phyloP scores from a whole-genome alignment of 2,888 invertebrate species.

The Xestia xanthographa region DNA sequence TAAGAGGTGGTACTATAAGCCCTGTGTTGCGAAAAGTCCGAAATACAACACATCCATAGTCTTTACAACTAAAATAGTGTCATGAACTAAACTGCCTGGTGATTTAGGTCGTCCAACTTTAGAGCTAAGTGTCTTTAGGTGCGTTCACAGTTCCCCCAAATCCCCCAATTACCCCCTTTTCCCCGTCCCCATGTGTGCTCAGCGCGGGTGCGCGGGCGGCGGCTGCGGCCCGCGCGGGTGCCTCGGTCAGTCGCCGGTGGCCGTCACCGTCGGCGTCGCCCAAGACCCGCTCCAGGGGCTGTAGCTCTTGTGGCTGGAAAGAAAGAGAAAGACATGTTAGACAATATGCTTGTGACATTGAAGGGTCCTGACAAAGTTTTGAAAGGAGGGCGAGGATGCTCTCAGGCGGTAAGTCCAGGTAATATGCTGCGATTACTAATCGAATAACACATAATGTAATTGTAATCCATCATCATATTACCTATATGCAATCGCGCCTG shows the following conservation, averaged over 20 bases:
- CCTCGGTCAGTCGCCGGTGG: constrained; percentile 92
- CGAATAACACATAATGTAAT: too few relatives aligned
- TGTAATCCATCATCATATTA: too few relatives aligned
- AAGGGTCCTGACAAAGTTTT: background rate
- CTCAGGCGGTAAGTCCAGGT: background rate
- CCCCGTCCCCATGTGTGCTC: constrained; percentile 70
- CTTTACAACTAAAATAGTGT: constrained; percentile 41
- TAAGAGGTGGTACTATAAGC: background rate
- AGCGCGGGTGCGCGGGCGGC: constrained; percentile 85
- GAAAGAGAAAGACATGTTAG: constrained; percentile 64
- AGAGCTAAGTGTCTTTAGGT: constrained; percentile 57
- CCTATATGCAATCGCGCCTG: too few relatives aligned
- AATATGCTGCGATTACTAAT: background rate
- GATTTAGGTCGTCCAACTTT: constrained; percentile 49
- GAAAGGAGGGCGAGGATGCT: background rate
- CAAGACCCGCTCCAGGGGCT: constrained; percentile 91
- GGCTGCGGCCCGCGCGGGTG: constrained; percentile 89
- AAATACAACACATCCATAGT: constrained; percentile 36
- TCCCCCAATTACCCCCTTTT: constrained; percentile 28
- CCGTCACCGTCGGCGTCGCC: constrained; percentile 92
- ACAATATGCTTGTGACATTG: background rate
- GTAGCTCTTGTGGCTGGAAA: constrained; percentile 91
- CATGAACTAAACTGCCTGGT: constrained; percentile 51
- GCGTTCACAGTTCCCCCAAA: constrained; percentile 38
- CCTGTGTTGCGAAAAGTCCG: constrained; percentile 18